Evolutionary conservation across 1,140 invertebrate genomes (phyloP), one percentile per base, ranked within the genome.

Genomic region (Drosophila trapezifrons): DNA sequence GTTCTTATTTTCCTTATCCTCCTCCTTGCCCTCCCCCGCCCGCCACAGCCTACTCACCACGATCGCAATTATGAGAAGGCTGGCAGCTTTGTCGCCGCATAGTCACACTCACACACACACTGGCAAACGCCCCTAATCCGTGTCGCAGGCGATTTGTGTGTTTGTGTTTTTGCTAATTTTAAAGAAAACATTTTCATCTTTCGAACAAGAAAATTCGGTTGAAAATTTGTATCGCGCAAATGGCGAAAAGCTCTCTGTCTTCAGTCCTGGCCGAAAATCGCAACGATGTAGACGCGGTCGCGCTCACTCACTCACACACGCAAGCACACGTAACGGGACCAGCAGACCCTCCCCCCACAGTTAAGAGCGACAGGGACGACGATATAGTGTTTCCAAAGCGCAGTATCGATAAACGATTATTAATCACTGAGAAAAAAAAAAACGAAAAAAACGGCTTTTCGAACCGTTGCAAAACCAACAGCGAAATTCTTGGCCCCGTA

Each of bases 251-350:
- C 90, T 91, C 76, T 69, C 65, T 27, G 25, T 60, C 25, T 10
- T 91, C 90, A 91, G 90, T 91, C 90, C 90, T 91, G 83, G 83
- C 83, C 87, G 86, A 91, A 89, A 91, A 80, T 83, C 79, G 86
- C 80, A 90, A 83, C 90, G 86, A 91, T 90, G 80, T 89, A 80
- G 86, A 91, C 87, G 76, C 77, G 70, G 46, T 71, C 82, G 76
- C 79, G 73, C 70, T 54, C 58, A 20, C 18, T 43, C 18, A 55
- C 15, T 40, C 25, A 59, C 27, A 7, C 58, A 38, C 54, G 7
- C n/a, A 59, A 37, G 12, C 17, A 60, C 27, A 45, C 40, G 22
- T 27, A 65, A 66, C 59, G 42, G 59, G 20, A 65, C 29, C 32
- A 12, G 17, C 15, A 18, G 13, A 37, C 22, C 43, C 27, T 2